phyloP scores from a whole-genome alignment of 2,797 vertebrate species.

The Sus cebifrons region DNA sequence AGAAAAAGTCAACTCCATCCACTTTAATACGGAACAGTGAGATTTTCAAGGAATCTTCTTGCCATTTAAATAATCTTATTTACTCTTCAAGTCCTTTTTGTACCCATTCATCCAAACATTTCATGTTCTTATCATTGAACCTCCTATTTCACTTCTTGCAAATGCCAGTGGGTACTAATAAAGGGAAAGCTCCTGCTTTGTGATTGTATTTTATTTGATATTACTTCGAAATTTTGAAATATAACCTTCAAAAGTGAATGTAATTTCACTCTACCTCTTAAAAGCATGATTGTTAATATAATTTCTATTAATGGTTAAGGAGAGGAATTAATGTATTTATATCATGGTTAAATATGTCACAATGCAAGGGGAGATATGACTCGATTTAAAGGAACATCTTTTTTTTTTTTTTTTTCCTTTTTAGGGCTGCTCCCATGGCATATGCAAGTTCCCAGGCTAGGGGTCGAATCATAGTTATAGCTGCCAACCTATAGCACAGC shows the following conservation, averaged over 20 bases:
- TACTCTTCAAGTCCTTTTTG: neutral
- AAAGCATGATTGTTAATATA: neutral
- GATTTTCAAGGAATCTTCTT: constrained; percentile 65
- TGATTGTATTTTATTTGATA: constrained; percentile 57
- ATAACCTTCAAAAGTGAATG: constrained; percentile 52
- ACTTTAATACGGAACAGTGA: constrained; percentile 61
- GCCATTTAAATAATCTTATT: neutral
- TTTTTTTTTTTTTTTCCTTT: too few relatives aligned
- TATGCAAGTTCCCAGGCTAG: too few relatives aligned
- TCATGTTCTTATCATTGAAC: constrained; percentile 67
- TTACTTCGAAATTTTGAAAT: constrained; percentile 57
- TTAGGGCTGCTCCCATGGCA: too few relatives aligned
- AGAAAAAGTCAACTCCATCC: constrained; percentile 22
- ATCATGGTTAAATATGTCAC: neutral
- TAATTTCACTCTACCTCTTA: constrained; percentile 39
- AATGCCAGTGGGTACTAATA: constrained; percentile 63
- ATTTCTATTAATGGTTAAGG: neutral
- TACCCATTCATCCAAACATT: neutral
- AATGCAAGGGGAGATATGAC: constrained; percentile 14
- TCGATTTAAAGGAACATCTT: neutral
- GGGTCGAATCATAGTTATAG: too few relatives aligned
- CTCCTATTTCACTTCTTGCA: constrained; percentile 65
- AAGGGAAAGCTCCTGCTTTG: neutral
- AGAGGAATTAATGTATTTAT: neutral
- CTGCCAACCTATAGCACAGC: too few relatives aligned